phyloP scores from a whole-genome alignment of 2,888 invertebrate species.

The Ectemnius cavifrons region DNA sequence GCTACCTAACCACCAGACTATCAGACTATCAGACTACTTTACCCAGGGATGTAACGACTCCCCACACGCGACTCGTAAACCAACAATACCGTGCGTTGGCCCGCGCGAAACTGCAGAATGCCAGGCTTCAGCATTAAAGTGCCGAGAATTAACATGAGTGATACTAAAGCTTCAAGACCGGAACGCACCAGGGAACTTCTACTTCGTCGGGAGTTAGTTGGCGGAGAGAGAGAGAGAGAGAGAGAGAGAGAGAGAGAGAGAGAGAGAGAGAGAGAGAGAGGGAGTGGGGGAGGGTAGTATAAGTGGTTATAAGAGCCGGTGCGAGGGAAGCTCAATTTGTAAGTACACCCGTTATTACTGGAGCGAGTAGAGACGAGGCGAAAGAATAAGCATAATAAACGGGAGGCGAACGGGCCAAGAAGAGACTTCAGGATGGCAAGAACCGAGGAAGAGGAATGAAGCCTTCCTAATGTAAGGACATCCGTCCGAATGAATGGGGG shows the following conservation, averaged over 20 bases:
- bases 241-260: too few species aligned
- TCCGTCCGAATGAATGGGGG: slow-evolving; percentile 34
- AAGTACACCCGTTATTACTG: slow-evolving; percentile 36
- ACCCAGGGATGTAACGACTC: too few species aligned
- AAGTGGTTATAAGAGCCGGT: background rate
- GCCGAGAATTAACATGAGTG: slow-evolving; percentile 11
- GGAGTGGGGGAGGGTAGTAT: slow-evolving; percentile 5
- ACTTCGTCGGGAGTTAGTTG: slow-evolving; percentile 22
- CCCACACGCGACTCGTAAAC: too few species aligned
- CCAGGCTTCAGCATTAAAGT: too few species aligned
- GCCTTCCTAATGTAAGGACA: slow-evolving; percentile 32
- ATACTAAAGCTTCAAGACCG: slow-evolving; percentile 16
- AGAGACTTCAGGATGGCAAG: background rate
- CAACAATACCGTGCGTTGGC: too few species aligned
- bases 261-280: too few species aligned
- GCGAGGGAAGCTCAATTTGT: slow-evolving; percentile 36
- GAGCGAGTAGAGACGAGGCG: background rate
- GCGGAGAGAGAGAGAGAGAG: too few species aligned
- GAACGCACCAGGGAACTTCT: slow-evolving; percentile 33
- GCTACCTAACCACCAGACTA: too few species aligned
- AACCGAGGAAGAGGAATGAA: slow-evolving; percentile 48
- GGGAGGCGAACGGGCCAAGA: background rate
- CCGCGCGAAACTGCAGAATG: too few species aligned
- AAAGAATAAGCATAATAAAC: slow-evolving; percentile 33
- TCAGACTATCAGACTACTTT: too few species aligned